Evolutionary conservation across 2,113 vertebrate genomes (phyloP).

Genomic region (Tympanuchus pallidicinctus): DNA sequence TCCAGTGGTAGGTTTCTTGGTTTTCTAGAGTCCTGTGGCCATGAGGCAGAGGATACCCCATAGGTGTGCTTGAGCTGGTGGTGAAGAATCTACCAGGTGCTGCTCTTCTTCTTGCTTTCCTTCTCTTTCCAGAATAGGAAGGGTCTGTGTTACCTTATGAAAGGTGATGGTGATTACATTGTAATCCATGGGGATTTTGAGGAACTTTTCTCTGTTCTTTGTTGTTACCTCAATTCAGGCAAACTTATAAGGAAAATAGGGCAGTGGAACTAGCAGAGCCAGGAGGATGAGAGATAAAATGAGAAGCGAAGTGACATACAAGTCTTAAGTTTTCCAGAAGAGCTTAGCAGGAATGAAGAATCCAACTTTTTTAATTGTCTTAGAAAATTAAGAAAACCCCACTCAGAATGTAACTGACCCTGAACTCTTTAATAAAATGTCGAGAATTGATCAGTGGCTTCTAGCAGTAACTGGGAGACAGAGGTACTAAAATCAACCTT

Average conservation of each 20-base stretch:
- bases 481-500: accelerated
- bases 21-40: neutral
- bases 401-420: neutral
- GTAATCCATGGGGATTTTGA: neutral
- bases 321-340: neutral
- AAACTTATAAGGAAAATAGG: neutral
- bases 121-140: neutral
- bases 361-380: neutral
- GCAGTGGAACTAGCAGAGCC: neutral
- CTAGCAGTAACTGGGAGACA: neutral
- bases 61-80: neutral
- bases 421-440: neutral
- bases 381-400: neutral
- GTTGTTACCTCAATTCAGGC: neutral
- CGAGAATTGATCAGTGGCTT: neutral
- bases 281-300: neutral
- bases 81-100: neutral
- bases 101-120: neutral
- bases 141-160: neutral
- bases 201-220: neutral
- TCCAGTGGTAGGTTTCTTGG: neutral
- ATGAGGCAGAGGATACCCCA: neutral
- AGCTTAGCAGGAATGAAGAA: neutral
- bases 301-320: neutral
- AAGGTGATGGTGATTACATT: neutral